Conservation (phyloP, 1,140 invertebrate species). For the Megathymus violae region DNA sequence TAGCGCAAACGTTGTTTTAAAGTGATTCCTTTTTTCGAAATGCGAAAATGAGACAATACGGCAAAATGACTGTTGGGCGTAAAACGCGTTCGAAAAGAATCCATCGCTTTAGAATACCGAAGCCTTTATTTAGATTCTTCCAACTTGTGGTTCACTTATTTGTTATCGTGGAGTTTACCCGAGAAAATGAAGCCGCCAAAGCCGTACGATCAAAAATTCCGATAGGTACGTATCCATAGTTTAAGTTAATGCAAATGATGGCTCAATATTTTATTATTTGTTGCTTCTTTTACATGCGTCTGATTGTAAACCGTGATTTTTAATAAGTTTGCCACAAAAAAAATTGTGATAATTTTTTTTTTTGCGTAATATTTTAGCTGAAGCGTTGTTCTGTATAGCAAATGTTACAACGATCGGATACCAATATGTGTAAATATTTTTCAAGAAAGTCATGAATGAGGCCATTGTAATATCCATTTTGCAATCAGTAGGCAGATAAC, state of each 20-base stretch:
- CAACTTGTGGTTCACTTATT: conserved; percentile 54
- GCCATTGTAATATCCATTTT: too few species aligned
- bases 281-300: too few species aligned
- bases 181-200: conserved; percentile 28
- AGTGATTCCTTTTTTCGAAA: conserved; percentile 29
- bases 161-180: conserved; percentile 52
- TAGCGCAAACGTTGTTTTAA: conserved; percentile 43
- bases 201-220: conserved; percentile 43
- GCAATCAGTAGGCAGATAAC: too few species aligned
- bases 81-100: conserved; percentile 44
- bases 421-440: too few species aligned
- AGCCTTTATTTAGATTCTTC: conserved; percentile 47
- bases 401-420: too few species aligned
- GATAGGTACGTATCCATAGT: conserved; percentile 48
- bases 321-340: too few species aligned
- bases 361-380: too few species aligned
- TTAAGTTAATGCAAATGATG: not conserved
- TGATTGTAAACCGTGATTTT: too few species aligned
- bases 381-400: too few species aligned
- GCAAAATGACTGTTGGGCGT: conserved; percentile 18
- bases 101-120: conserved; percentile 26
- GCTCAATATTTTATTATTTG: not conserved
- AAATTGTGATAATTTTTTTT: too few species aligned
- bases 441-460: too few species aligned
- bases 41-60: conserved; percentile 13